phyloP scores from a whole-genome alignment of 2,888 invertebrate species.

The Sphaeridia pumilis region DNA sequence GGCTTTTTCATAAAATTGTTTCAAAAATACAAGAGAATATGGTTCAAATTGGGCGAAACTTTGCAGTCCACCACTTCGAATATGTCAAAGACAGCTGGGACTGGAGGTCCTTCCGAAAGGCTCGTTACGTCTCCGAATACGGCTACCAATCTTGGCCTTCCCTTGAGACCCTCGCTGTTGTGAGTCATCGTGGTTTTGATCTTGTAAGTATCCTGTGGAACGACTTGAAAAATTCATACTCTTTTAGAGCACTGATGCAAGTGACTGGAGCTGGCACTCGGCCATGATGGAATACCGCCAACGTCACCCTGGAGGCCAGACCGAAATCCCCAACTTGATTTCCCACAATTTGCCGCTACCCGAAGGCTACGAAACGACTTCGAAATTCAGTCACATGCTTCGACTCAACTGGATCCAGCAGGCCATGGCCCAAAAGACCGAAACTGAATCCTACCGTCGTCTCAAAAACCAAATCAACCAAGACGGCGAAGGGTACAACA shows the following conservation, averaged over 20 bases:
- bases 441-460: conserved; percentile 42
- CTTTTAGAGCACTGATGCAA: conserved; percentile 36
- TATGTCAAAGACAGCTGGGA: conserved; percentile 73
- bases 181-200: conserved; percentile 38
- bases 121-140: conserved; percentile 78
- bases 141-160: conserved; percentile 86
- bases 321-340: conserved; percentile 52
- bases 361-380: conserved; percentile 38
- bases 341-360: conserved; percentile 53
- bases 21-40: no score
- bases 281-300: conserved; percentile 51
- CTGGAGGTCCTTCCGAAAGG: conserved; percentile 47
- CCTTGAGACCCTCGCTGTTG: conserved; percentile 52
- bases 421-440: conserved; percentile 44
- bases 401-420: conserved; percentile 74
- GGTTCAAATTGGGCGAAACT: no score
- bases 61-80: conserved; percentile 75
- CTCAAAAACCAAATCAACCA: conserved; percentile 9
- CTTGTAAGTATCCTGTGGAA: no score
- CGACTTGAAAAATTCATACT: no score
- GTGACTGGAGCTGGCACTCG: conserved; percentile 40
- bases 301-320: conserved; percentile 67
- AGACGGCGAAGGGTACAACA: conserved; percentile 45
- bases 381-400: conserved; percentile 53
- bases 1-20: no score